Evolutionary conservation across 2,113 vertebrate genomes (phyloP), one percentile per base, ranked within the genome.

Genomic region (Turnix velox): DNA sequence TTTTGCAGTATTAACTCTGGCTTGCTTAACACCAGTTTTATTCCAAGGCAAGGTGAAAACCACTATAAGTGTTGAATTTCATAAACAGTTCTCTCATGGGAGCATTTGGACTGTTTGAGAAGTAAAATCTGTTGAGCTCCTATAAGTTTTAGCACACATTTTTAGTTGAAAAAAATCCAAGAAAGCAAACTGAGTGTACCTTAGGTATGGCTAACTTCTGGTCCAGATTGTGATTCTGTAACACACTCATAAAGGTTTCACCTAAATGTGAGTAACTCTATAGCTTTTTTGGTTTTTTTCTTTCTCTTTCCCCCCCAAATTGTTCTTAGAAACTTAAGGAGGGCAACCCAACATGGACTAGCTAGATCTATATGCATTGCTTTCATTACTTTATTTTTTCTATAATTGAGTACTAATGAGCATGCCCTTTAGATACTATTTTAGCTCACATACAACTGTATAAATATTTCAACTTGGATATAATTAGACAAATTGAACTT

Each of bases 401-500:
- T 73, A 33, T 92, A 97, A 96, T 95, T 94, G 90, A 86, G 88
- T 85, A 94, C 49, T 96, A 97, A 97, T 92, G 89, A 97, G 61
- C 63, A 71, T 59, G 39, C 65, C 84, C 91, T 97, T 97, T 97
- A 80, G 95, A 54, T 96, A 95, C 88, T 97, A 97, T 97, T 98
- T 98, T 94, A 96, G 55, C 66, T 96, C 95, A 93, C 58, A 72
- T 94, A 76, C 67, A 95, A 89, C 72, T 97, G 97, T 92, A 97
- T 97, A 97, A 97, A 96, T 97, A 96, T 97, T 98, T 97, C 95
- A 97, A 75, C 57, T 95, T 94, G 95, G 67, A 82, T 90, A 87
- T 96, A 97, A 98, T 97, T 97, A 96, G 89, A 79, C 95, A 97
- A 97, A 97, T 97, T 97, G 81, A 89, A 96, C 72, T 89, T 95